Base-by-base conservation (phyloP, 2,888 invertebrate species). In the Leptinotarsa juncta region DNA sequence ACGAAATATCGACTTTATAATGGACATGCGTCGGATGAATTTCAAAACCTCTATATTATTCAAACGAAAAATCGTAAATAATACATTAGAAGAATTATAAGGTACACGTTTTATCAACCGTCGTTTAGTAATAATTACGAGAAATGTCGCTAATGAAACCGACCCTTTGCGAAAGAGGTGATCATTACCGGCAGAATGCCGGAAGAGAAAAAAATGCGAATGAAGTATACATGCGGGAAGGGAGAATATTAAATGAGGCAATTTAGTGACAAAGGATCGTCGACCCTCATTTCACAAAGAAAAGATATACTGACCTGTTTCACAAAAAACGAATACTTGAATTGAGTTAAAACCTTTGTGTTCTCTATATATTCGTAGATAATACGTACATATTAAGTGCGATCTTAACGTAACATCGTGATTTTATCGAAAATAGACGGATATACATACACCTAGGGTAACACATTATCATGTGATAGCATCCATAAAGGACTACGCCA, bases 191-290 rank as follows among this genome's bases (percentile, higher is more conserved):
- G 57, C 15, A 20, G 23, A 57, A 57, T 57, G 23, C 57, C 57
- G 18, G 57, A 12, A 15, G 20, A 57, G 42, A 42, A 42, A 57
- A 57, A 57, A 57, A 20, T 57, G 23, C 57, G 57, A 15, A 3
- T 57, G 15, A 57, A 26, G 57, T 57, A 26, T 57, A 23, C 20
- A 14, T 57, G 18, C 7, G 20, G 12, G 1, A 20, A 5, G 18
- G 20, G 57, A 57, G 57, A 57, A 57, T 57, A 57, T 23, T 26
- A 23, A 57, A 57, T 57, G 20, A 3, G 57, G 57, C 57, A 57
- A 57, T 57, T 57, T 20, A 12, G 57, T 57, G 10, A 57, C 57
- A 57, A 57, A 57, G 57, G 57, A 57, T 57, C 57, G 20, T 57
- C 57, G 23, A 57, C 57, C 57, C 57, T 57, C 2, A 23, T 20